phyloP scores from a whole-genome alignment of 2,888 invertebrate genomes.

The Bibio marci region DNA sequence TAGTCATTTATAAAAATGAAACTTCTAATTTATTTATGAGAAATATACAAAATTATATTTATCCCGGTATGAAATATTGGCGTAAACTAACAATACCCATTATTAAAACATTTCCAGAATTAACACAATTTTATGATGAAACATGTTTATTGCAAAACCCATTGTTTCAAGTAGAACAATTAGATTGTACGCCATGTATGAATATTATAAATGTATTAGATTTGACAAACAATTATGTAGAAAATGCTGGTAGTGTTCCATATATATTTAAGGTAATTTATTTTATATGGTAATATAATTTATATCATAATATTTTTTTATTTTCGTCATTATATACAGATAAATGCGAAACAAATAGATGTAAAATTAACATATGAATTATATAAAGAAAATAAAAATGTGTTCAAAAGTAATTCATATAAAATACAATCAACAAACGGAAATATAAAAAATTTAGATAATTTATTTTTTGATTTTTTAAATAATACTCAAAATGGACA shows the following conservation, averaged over 20 bases:
- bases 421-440: slow-evolving; percentile 30
- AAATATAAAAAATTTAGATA: slow-evolving; percentile 24
- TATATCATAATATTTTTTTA: too few species aligned
- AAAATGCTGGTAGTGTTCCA: slow-evolving; percentile 23
- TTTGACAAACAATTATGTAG: slow-evolving; percentile 26
- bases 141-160: slow-evolving; percentile 72
- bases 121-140: slow-evolving; percentile 64
- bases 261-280: slow-evolving; percentile 36
- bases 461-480: slow-evolving; percentile 22
- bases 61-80: slow-evolving; percentile 59
- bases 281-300: neutral
- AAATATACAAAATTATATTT: slow-evolving; percentile 62
- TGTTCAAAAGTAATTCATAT: slow-evolving; percentile 45
- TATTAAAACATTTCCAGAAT: slow-evolving; percentile 52
- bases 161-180: slow-evolving; percentile 60
- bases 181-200: slow-evolving; percentile 75
- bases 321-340: slow-evolving; percentile 31
- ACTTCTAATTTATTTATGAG: slow-evolving; percentile 48
- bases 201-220: slow-evolving; percentile 48
- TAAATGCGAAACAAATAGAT: slow-evolving; percentile 36
- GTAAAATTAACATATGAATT: slow-evolving; percentile 36
- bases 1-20: slow-evolving; percentile 34
- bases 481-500: slow-evolving; percentile 15
- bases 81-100: slow-evolving; percentile 61
- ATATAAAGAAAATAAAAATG: slow-evolving; percentile 38